Evolutionary conservation across 2,113 vertebrate species (phyloP).

Genomic region (Mionectes macconnelli): DNA sequence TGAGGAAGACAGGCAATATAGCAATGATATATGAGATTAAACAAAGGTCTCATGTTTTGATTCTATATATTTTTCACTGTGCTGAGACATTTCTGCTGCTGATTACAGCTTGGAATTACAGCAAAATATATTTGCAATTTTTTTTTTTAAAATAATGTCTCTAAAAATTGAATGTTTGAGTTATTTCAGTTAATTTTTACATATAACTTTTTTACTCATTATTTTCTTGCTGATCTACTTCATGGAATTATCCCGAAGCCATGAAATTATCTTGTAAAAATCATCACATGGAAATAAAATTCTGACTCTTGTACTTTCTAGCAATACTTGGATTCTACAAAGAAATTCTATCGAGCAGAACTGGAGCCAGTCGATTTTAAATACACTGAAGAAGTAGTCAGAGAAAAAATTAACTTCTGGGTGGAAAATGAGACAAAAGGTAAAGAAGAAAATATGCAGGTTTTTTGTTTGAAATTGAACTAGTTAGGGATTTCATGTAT

Average conservation of each 20-base stretch:
- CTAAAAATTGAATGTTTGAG: neutral
- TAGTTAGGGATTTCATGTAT: neutral
- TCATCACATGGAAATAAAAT: neutral
- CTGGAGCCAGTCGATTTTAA: conserved; percentile 69
- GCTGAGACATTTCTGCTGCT: neutral
- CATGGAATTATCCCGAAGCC: neutral
- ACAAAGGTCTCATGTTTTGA: neutral
- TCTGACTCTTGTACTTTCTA: conserved; percentile 19
- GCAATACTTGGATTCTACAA: conserved; percentile 72
- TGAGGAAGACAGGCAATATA: neutral
- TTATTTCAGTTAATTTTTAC: neutral
- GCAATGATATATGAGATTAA: neutral
- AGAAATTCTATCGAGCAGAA: conserved; percentile 68
- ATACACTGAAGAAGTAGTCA: conserved; percentile 63
- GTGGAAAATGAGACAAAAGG: conserved; percentile 73
- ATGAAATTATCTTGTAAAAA: neutral
- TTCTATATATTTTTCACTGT: neutral
- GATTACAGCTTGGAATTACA: neutral
- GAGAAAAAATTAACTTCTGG: conserved; percentile 73
- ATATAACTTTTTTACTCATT: neutral
- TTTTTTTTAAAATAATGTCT: neutral
- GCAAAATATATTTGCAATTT: neutral
- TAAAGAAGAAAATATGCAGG: neutral
- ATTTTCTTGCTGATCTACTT: neutral
- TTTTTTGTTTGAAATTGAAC: neutral